A percentile compares a stretch with the other conserved stretches of the same genome.
phyloP scores from a whole-genome alignment of 2,113 vertebrate genomes.

The Hiodon tergisus region DNA sequence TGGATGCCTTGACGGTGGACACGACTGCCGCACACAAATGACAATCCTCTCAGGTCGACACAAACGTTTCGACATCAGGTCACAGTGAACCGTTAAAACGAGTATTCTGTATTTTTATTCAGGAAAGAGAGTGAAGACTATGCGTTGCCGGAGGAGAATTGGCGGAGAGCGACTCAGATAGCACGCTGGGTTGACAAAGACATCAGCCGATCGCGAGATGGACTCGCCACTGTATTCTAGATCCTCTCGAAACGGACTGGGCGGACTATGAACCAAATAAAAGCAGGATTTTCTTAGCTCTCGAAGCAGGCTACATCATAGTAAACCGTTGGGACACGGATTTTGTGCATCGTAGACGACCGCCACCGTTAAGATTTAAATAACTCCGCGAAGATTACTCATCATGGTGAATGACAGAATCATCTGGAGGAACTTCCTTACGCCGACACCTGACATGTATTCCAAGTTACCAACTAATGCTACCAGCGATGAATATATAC shows the following conservation, averaged over 20 bases:
- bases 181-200: background rate
- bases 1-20: background rate
- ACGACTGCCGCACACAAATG: slow-evolving; percentile 1
- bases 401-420: slow-evolving; percentile 31
- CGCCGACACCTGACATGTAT: slow-evolving; percentile 25
- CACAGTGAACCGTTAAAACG: background rate
- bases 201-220: slow-evolving; percentile 1
- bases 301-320: background rate
- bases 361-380: background rate
- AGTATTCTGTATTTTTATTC: background rate
- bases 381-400: background rate
- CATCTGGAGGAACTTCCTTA: slow-evolving; percentile 42
- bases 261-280: background rate
- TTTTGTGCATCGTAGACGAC: background rate
- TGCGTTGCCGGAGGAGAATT: background rate
- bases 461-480: slow-evolving; percentile 18
- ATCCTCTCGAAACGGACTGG: background rate
- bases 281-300: background rate
- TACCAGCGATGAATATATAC: slow-evolving; percentile 25
- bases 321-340: background rate
- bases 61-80: background rate
- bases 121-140: background rate
- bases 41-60: background rate
- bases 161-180: slow-evolving; percentile 1
- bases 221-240: background rate